These are phyloP conservation scores for Sturnus vulgaris DNA, from an alignment of 2,113 vertebrate genomes.

Conservation along the genomic window DNA sequence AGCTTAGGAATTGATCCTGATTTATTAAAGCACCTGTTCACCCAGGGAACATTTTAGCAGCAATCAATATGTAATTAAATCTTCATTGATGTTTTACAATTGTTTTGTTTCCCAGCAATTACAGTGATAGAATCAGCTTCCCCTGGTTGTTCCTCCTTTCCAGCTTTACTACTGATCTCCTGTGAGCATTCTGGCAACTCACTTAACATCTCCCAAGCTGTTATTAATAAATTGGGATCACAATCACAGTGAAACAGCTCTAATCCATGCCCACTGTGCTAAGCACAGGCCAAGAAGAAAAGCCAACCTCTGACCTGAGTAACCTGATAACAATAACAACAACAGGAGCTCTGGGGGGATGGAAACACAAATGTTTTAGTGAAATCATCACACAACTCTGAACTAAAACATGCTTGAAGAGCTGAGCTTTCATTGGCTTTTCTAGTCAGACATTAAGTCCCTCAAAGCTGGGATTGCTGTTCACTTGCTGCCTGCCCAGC, in stretches of 20 bases:
- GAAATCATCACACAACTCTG: background rate
- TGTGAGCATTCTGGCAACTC: background rate
- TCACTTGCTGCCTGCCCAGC: no score
- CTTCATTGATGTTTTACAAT: constrained; percentile 51
- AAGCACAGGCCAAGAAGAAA: background rate
- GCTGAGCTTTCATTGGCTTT: background rate
- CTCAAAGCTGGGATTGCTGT: background rate
- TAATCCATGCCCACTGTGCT: background rate
- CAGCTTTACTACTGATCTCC: background rate
- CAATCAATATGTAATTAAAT: constrained; percentile 62
- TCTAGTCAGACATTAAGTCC: background rate
- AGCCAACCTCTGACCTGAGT: background rate
- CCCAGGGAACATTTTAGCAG: constrained; percentile 47
- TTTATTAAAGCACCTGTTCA: constrained; percentile 57
- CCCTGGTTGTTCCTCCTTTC: background rate
- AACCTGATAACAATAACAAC: background rate
- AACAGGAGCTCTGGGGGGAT: accelerated
- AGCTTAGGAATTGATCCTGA: constrained; percentile 53
- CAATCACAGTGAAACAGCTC: background rate
- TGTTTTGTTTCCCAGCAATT: constrained; percentile 55
- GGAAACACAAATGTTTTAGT: background rate
- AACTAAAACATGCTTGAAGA: background rate
- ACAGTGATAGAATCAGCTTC: background rate
- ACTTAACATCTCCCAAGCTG: background rate
- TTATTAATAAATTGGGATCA: background rate